Evolutionary conservation across 2,113 vertebrate genomes (phyloP).

Genomic region (Pseudopodoces humilis): DNA sequence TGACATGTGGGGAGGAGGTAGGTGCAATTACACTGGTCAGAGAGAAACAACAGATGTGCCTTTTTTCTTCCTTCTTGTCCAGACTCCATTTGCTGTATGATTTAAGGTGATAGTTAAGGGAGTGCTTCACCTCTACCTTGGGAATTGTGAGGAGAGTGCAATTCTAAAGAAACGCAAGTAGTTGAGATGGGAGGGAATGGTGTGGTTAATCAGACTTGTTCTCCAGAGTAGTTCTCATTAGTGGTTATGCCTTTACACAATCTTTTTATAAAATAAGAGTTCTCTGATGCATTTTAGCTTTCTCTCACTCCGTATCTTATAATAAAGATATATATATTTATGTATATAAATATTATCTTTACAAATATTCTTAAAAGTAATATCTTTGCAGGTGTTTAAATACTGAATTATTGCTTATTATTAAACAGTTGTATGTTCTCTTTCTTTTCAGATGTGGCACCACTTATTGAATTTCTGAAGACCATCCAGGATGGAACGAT

Average conservation of each 20-base stretch:
- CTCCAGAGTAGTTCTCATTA: neutral
- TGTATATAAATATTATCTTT: neutral
- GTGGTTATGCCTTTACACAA: neutral
- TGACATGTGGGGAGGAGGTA: conserved; percentile 97
- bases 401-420: neutral
- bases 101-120: neutral
- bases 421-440: neutral
- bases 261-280: neutral
- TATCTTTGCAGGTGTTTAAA: neutral
- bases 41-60: neutral
- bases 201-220: neutral
- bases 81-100: neutral
- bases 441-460: conserved; percentile 82
- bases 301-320: neutral
- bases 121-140: neutral
- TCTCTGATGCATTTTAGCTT: neutral
- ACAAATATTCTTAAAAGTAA: neutral
- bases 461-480: conserved; percentile 89
- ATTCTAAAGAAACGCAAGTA: neutral
- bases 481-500: conserved; percentile 87
- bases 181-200: neutral
- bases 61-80: too few species aligned
- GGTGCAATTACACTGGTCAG: conserved; percentile 1
- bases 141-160: neutral
- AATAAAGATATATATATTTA: neutral